These are phyloP conservation scores for Anabas testudineus DNA, from an alignment of 2,797 vertebrate species.

Conservation along the genomic window DNA sequence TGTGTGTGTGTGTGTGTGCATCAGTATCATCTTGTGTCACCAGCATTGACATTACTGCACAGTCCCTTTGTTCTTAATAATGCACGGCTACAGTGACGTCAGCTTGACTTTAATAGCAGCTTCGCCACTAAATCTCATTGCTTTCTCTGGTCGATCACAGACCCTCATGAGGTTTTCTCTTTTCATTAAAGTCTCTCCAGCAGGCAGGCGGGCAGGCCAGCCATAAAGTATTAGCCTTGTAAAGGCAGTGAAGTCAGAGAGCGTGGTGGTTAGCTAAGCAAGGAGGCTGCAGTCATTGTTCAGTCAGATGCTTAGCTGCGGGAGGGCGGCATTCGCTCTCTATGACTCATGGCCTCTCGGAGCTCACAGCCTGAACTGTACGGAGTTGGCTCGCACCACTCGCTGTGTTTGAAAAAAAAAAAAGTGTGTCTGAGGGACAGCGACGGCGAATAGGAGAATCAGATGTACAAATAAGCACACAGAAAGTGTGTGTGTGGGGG, in stretches of 20 bases:
- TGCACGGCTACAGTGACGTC: conserved; percentile 42
- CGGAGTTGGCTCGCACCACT: conserved; percentile 19
- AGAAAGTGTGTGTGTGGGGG: neutral
- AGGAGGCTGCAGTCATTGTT: conserved; percentile 69
- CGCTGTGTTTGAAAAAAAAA: conserved; percentile 6
- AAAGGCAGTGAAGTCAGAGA: conserved; percentile 63
- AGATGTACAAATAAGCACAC: conserved; percentile 11
- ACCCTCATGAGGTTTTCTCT: conserved; percentile 54
- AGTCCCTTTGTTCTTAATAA: conserved; percentile 36
- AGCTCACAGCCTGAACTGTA: conserved; percentile 47
- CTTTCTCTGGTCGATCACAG: conserved; percentile 29
- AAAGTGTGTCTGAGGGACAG: conserved; percentile 6
- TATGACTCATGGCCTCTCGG: conserved; percentile 71
- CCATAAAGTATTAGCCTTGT: conserved; percentile 65
- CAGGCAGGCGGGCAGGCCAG: conserved; percentile 21
- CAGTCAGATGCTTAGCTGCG: conserved; percentile 65
- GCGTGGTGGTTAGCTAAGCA: conserved; percentile 60
- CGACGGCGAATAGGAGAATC: conserved; percentile 7
- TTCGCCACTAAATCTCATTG: conserved; percentile 14
- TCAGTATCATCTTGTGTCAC: conserved; percentile 50
- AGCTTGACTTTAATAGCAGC: conserved; percentile 35
- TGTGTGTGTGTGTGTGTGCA: conserved; percentile 19
- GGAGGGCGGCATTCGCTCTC: conserved; percentile 69
- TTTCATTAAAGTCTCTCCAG: conserved; percentile 56
- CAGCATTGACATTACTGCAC: conserved; percentile 33